Evolutionary conservation across 2,888 invertebrate species (phyloP).

Genomic region (Drosophila antonietae): DNA sequence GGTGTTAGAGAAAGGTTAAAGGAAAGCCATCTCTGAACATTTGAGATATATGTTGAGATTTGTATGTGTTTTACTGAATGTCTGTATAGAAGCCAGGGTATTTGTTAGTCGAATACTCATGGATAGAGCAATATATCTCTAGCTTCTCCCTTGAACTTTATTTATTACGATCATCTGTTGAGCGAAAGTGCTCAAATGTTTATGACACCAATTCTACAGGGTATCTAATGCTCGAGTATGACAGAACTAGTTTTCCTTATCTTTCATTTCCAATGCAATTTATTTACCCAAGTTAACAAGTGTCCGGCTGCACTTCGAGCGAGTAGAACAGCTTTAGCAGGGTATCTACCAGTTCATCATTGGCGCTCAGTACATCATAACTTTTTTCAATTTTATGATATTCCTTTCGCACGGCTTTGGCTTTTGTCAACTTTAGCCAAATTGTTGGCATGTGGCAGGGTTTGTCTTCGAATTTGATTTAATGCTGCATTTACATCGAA

Average conservation of each 20-base stretch:
- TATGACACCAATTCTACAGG: neutral
- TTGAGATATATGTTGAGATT: neutral
- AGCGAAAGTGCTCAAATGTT: neutral
- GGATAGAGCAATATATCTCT: neutral
- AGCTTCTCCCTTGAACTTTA: neutral
- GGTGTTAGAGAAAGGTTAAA: too few relatives aligned
- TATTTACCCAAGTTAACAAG: too few relatives aligned
- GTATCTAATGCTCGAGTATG: neutral
- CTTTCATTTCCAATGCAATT: neutral
- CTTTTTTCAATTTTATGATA: conserved; percentile 39
- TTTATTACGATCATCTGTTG: neutral
- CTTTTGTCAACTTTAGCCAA: conserved; percentile 73
- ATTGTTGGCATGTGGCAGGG: conserved; percentile 67
- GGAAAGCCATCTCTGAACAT: neutral
- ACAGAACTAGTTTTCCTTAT: too few relatives aligned
- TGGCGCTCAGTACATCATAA: neutral
- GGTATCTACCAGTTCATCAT: conserved; percentile 1
- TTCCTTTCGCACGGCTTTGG: conserved; percentile 41
- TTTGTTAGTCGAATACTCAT: neutral
- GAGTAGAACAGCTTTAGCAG: neutral
- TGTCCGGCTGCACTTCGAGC: neutral
- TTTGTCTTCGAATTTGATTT: conserved; percentile 70
- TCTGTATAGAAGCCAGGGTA: neutral
- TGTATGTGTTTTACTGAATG: neutral
- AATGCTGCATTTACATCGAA: conserved; percentile 74